A percentile compares a stretch with the other conserved stretches of the same genome.
These are phyloP conservation scores for Macrophya alboannulata DNA, from an alignment of 2,888 invertebrate species.

Conservation along the genomic window DNA sequence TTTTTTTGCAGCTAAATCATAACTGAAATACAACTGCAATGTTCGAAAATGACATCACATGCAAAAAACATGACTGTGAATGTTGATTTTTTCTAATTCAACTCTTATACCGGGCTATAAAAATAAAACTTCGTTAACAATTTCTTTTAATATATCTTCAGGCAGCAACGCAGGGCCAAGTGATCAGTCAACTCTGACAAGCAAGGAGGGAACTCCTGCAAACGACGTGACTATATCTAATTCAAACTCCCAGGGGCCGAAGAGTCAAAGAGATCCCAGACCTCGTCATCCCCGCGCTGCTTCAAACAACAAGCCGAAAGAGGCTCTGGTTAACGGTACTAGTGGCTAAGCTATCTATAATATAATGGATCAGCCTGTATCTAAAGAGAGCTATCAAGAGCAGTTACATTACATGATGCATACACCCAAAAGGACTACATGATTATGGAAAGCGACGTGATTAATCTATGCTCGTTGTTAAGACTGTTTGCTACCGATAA, in stretches of 20 bases:
- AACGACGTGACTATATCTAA: constrained; percentile 75
- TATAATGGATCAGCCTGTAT: constrained; percentile 63
- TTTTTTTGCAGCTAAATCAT: constrained; percentile 12
- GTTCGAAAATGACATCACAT: background rate
- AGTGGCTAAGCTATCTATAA: constrained; percentile 76
- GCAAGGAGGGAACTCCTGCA: constrained; percentile 75
- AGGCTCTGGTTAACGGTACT: constrained; percentile 87
- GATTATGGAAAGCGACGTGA: constrained; percentile 76
- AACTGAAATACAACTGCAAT: background rate
- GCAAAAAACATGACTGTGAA: background rate
- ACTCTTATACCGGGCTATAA: background rate
- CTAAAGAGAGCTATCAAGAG: constrained; percentile 74
- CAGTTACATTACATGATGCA: constrained; percentile 76
- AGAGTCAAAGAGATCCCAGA: constrained; percentile 77
- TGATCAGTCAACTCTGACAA: constrained; percentile 76
- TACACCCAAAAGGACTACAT: constrained; percentile 77
- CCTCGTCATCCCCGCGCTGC: constrained; percentile 76
- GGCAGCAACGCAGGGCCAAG: constrained; percentile 75
- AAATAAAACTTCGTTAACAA: background rate
- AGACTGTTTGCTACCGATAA: constrained; percentile 79
- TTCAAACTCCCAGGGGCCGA: constrained; percentile 76
- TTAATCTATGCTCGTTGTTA: constrained; percentile 78
- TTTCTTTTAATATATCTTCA: constrained; percentile 63
- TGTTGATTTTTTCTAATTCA: background rate
- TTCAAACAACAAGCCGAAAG: constrained; percentile 83